phyloP scores from a whole-genome alignment of 2,797 vertebrate species.

The Percopsis omiscomaycus region DNA sequence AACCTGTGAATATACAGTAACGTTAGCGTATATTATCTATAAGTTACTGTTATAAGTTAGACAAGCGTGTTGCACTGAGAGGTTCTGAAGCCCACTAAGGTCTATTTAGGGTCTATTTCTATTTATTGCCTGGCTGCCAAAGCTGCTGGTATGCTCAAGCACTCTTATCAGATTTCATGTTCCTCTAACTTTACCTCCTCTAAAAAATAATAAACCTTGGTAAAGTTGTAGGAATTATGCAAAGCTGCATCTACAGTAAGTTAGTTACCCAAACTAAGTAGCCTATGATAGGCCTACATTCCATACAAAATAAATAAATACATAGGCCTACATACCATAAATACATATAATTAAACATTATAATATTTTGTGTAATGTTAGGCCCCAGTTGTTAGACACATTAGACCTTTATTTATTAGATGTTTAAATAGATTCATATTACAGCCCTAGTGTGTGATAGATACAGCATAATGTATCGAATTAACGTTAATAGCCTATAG shows the following conservation, averaged over 20 bases:
- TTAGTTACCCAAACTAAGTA: neutral
- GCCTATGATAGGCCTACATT: neutral
- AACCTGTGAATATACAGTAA: too few relatives aligned
- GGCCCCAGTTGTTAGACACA: too few relatives aligned
- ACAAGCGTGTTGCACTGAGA: conserved; percentile 4
- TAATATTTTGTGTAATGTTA: neutral
- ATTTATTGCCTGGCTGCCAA: conserved; percentile 73
- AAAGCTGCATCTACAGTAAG: conserved; percentile 33
- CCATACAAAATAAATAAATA: neutral
- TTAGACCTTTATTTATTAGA: too few relatives aligned
- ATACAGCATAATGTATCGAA: too few relatives aligned
- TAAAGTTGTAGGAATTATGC: conserved; percentile 38
- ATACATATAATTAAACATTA: neutral
- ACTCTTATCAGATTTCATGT: conserved; percentile 73
- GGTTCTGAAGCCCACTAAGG: conserved; percentile 44
- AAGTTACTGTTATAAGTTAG: too few relatives aligned
- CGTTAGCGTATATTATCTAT: too few relatives aligned
- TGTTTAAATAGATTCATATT: too few relatives aligned
- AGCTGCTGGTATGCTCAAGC: conserved; percentile 67
- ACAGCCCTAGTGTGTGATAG: too few relatives aligned
- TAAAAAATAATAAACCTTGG: conserved; percentile 37
- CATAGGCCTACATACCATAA: neutral
- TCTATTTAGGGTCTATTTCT: conserved; percentile 81
- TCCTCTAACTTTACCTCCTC: conserved; percentile 33
- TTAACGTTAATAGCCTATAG: too few relatives aligned